Evolutionary conservation across 1,140 invertebrate genomes (phyloP), one percentile per base, ranked within the genome.

Genomic region (Platyscapa corneri): DNA sequence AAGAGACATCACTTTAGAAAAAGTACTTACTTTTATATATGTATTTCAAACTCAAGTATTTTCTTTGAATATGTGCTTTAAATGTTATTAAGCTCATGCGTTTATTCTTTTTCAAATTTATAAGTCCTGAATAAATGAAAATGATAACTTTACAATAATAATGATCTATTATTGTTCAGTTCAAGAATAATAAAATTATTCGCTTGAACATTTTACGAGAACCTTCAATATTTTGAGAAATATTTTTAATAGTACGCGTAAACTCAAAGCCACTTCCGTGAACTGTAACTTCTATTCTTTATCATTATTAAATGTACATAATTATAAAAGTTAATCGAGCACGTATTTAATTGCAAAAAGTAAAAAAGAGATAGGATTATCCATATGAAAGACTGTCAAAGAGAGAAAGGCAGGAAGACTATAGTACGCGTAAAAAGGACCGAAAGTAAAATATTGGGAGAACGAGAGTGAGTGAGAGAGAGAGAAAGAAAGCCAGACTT

Each of bases 401-500:
- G 72, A 82, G 67, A 70, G 56, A 30, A 65, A 84, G 32, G 72
- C 60, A 87, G 75, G 56, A 85, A 88, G 85, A 83, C 23, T 53
- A 72, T 87, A 72, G 67, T 5, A 39, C 6, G 18, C 37, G 34
- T 12, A 20, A 65, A 65, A 32, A 32, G n/a, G n/a, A n/a, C n/a
- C n/a, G n/a, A n/a, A n/a, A n/a, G n/a, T n/a, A n/a, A n/a, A n/a
- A n/a, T n/a, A n/a, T n/a, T n/a, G 8, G 64, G 8, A 34, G 18
- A 34, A 30, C 2, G 46, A 32, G 46, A 76, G 39, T 7, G 75
- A 75, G 74, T 2, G 34, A 74, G 74, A 39, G 67, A 85, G 30
- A 60, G 83, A 82, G 77, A 83, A 77, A 87, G 83, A 80, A 42
- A 87, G 82, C 65, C 12, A 8, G 7, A 86, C 64, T 81, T 86